Conservation (phyloP, 2,113 vertebrate species). For the Trochalopteron elliotii region DNA sequence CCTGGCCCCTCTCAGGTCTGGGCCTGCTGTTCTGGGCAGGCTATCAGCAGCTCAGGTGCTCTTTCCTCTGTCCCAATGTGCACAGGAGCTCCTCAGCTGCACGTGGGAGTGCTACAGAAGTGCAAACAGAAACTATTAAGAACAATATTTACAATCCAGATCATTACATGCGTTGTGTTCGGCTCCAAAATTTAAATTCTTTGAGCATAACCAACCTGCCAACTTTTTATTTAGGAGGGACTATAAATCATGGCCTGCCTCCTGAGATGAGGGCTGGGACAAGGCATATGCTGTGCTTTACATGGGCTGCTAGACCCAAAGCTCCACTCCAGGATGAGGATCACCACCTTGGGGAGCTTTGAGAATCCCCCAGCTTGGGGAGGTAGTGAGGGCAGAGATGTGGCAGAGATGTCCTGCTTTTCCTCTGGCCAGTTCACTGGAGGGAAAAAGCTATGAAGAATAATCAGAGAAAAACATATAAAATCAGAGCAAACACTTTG, state of each 20-base stretch:
- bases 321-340: neutral
- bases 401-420: neutral
- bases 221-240: neutral
- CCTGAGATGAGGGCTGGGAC: neutral
- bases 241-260: neutral
- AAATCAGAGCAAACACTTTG: neutral
- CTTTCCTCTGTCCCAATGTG: neutral
- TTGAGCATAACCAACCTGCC: neutral
- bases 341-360: neutral
- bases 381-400: neutral
- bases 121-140: neutral
- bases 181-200: neutral
- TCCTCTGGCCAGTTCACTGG: neutral
- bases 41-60: neutral
- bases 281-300: neutral
- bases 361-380: fast-evolving
- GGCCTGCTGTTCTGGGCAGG: fast-evolving
- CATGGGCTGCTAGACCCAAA: neutral
- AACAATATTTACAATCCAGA: neutral
- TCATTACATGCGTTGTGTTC: neutral
- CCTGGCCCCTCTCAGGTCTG: fast-evolving
- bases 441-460: neutral
- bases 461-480: neutral
- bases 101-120: neutral
- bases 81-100: neutral